Base-by-base conservation (phyloP, 2,888 invertebrate genomes). In the Rotaria socialis region DNA sequence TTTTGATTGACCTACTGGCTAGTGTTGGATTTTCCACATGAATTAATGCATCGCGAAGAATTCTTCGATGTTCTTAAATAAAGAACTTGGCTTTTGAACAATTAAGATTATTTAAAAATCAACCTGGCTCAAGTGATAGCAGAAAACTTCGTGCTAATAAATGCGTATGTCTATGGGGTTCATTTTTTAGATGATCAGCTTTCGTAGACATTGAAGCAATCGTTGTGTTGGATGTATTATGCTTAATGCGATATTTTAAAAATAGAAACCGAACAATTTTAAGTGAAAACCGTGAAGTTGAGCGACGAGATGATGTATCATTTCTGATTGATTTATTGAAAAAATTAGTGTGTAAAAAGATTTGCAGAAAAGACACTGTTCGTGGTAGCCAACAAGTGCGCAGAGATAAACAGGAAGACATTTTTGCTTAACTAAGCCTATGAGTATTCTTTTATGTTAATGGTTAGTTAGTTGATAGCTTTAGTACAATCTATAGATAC, bases 61-160 rank as follows among this genome's bases (percentile, higher is more conserved):
- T 67, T 14, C 27, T 10, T 27, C 67, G 67, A 67, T 67, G 67
- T 14, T 67, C 67, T 67, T n/a, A n/a, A 67, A 27, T 5, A 67
- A 0, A 52, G 52, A 14, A 56, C 11, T 47, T 47, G 47, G n/a
- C 41, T 74, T n/a, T 43, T 80, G 24, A 35, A 19, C 19, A 10
- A 16, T 19, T 35, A 7, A 35, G n/a, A 19, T 67, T 19, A 19
- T 2, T 6, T 4, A 10, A 41, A 27, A 27, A 67, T 16, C 2
- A 19, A 80, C 80, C 80, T 80, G 80, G 80, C 47, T 80, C 80
- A 22, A 80, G 47, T 24, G 80, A 80, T 3, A 47, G 14, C 14
- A 80, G n/a, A 47, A 80, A 80, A 47, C 24, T n/a, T 43, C 80
- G 80, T 47, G 80, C 22, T n/a, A 80, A 47, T n/a, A 47, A 47